Base-by-base conservation (phyloP, 2,888 invertebrate genomes). In the Hydraecia micacea region DNA sequence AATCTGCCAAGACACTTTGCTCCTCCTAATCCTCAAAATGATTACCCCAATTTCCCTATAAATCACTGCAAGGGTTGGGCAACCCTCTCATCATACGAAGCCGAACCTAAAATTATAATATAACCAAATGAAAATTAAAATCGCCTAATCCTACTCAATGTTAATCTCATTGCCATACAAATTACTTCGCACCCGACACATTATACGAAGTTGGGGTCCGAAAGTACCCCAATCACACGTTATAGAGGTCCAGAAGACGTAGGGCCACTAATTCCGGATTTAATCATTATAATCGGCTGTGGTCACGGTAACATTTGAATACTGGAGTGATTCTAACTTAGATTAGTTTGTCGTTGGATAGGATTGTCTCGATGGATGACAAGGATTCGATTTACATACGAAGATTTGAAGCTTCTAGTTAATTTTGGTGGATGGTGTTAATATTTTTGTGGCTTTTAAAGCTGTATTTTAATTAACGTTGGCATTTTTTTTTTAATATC, bases 221-320 rank as follows among this genome's bases (percentile, higher is more conserved):
- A 77, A 85, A 86, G 86, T 86, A 90, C 90, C 91, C 91, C 89
- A 90, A 90, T 91, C 90, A 89, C 80, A 75, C 86, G 86, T 89
- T 90, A 90, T 90, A 78, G 90, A 80, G 88, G 89, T 89, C 89
- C 89, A 87, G 78, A 78, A 88, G 86, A 88, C 80, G 79, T 86
- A 88, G 80, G 68, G 69, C 77, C 76, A 82, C 90, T 91, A 92
- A 92, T 93, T 91, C 91, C 83, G 88, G 86, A 90, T 93, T 91
- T 91, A 91, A 92, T 92, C 90, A 92, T 91, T 90, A 88, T 92
- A 92, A 92, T 91, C 90, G 91, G 85, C 73, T 82, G 86, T 75
- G 89, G 89, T 87, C 85, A 87, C 84, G 74, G 80, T 71, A 67
- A 75, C 83, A 89, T 89, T 88, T 84, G 88, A 87, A 88, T 89